Evolutionary conservation across 2,888 invertebrate genomes (phyloP).

Genomic region (Cheilosia variabilis): DNA sequence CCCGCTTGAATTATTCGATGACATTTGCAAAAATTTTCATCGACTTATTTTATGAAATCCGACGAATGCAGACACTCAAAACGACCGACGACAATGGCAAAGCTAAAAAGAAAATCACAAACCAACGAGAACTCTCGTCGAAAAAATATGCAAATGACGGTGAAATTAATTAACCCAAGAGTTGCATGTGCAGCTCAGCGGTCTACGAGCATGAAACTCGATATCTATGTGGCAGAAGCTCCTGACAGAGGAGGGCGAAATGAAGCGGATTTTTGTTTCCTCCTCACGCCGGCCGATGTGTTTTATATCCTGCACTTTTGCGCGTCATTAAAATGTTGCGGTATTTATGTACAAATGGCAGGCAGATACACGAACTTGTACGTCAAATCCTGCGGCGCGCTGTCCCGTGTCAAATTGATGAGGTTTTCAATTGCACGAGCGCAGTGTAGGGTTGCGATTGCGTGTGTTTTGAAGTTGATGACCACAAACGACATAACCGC

Average conservation of each 20-base stretch:
- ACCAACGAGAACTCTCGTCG: conserved; percentile 2
- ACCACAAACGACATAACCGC: conserved; percentile 66
- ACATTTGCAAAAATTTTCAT: conserved; percentile 63
- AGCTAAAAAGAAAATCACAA: neutral
- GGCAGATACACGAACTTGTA: conserved; percentile 47
- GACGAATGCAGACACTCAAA: conserved; percentile 17
- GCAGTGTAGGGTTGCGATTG: neutral
- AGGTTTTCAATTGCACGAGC: conserved; percentile 54
- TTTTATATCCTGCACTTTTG: conserved; percentile 45
- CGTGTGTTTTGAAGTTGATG: conserved; percentile 40
- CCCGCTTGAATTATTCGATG: conserved; percentile 42
- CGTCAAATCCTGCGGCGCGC: conserved; percentile 43
- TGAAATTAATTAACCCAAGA: conserved; percentile 73
- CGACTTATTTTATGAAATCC: conserved; percentile 52
- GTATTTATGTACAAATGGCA: conserved; percentile 40
- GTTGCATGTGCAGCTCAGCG: conserved; percentile 65
- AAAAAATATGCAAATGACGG: conserved; percentile 68
- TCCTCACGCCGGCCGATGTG: neutral
- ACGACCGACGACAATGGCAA: conserved; percentile 22
- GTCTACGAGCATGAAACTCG: conserved; percentile 63
- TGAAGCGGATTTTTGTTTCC: conserved; percentile 37
- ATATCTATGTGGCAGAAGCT: conserved; percentile 67
- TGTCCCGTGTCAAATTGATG: conserved; percentile 71
- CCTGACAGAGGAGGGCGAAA: conserved; percentile 32
- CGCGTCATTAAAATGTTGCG: conserved; percentile 67